Evolutionary conservation across 2,888 invertebrate species (phyloP).

Genomic region (Ectemnius continuus): DNA sequence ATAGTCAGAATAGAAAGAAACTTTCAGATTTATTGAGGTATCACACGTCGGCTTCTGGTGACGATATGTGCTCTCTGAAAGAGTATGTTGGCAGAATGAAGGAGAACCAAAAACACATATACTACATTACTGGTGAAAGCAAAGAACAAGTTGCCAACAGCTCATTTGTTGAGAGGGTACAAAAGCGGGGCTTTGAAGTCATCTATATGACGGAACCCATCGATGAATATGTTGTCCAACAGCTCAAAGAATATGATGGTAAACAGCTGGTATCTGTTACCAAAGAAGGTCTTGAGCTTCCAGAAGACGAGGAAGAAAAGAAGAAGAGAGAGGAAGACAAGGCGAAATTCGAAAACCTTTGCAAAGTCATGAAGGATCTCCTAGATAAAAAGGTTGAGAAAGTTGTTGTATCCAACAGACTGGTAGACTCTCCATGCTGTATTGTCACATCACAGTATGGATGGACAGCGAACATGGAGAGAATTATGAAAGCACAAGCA

Average conservation of each 20-base stretch:
- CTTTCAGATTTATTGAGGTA: constrained; percentile 90
- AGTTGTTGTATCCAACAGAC: constrained; percentile 96
- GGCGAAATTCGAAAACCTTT: constrained; percentile 86
- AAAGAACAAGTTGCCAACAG: constrained; percentile 96
- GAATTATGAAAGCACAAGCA: constrained; percentile 99
- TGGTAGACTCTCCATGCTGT: constrained; percentile 98
- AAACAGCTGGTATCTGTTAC: constrained; percentile 97
- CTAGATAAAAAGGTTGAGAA: constrained; percentile 99
- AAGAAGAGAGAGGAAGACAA: constrained; percentile 96
- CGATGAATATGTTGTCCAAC: constrained; percentile 99
- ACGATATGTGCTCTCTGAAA: constrained; percentile 94
- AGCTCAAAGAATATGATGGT: constrained; percentile 98
- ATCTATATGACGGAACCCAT: constrained; percentile 99
- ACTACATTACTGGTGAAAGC: constrained; percentile 98
- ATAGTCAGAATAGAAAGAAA: constrained; percentile 95
- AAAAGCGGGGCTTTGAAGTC: constrained; percentile 98
- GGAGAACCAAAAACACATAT: constrained; percentile 98
- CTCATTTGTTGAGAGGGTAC: constrained; percentile 98
- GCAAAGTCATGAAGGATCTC: constrained; percentile 97
- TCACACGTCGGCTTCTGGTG: constrained; percentile 96
- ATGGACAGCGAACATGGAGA: constrained; percentile 99
- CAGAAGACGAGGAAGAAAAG: constrained; percentile 98
- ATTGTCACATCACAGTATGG: constrained; percentile 99
- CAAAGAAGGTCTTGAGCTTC: constrained; percentile 97
- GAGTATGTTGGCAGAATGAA: constrained; percentile 99